These are phyloP conservation scores for Chelon labrosus DNA, from an alignment of 2,797 vertebrate genomes.

Conservation along the genomic window DNA sequence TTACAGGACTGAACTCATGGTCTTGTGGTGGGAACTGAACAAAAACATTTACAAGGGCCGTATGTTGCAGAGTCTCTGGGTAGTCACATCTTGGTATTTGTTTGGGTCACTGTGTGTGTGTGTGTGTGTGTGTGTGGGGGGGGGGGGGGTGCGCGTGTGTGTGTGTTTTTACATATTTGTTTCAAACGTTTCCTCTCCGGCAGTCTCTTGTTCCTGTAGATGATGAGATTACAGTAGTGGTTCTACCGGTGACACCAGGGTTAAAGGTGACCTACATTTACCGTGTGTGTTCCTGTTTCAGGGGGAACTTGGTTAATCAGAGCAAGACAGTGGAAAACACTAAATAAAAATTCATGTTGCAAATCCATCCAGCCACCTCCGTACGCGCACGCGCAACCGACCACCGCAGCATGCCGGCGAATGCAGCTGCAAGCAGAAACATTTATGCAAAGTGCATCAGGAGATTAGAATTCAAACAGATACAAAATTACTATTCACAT, in stretches of 20 bases:
- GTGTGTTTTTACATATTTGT: conserved; percentile 5
- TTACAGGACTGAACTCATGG: conserved; percentile 57
- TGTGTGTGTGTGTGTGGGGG: conserved; percentile 3
- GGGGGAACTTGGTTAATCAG: conserved; percentile 5
- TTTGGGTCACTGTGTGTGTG: not conserved
- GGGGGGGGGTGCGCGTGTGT: not conserved
- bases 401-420: conserved; percentile 11
- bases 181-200: conserved; percentile 35
- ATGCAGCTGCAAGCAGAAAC: not conserved
- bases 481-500: not conserved
- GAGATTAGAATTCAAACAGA: not conserved
- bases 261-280: not conserved
- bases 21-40: conserved; percentile 65
- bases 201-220: conserved; percentile 28
- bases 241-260: conserved; percentile 21
- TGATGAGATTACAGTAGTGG: conserved; percentile 65
- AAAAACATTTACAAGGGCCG: conserved; percentile 60
- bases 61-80: conserved; percentile 24
- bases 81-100: conserved; percentile 16
- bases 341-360: conserved; percentile 16
- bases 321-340: conserved; percentile 31
- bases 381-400: conserved; percentile 2
- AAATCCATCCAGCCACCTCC: not conserved
- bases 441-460: not conserved
- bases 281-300: conserved; percentile 11